Evolutionary conservation across 2,888 invertebrate genomes (phyloP).

Genomic region (Calameuta pallipes): DNA sequence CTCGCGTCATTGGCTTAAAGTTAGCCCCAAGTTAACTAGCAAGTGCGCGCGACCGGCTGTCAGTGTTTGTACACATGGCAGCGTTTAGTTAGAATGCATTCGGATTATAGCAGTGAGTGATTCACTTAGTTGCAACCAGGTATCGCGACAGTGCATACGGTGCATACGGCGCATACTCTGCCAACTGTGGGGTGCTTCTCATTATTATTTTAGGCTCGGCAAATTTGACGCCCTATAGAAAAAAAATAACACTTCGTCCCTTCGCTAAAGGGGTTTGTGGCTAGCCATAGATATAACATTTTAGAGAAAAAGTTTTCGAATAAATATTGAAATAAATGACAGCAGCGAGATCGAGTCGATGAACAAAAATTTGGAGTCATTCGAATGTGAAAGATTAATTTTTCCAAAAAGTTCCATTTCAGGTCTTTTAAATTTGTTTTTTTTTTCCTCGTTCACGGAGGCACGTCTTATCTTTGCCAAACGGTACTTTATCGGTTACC

Average conservation of each 20-base stretch:
- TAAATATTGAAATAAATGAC: neutral
- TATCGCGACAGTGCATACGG: constrained; percentile 22
- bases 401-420: neutral
- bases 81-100: constrained; percentile 52
- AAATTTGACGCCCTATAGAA: constrained; percentile 39
- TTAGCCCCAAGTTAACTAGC: constrained; percentile 20
- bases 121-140: constrained; percentile 38
- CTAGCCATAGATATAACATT: neutral
- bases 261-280: neutral
- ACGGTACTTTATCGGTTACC: neutral
- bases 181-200: constrained; percentile 26
- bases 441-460: neutral
- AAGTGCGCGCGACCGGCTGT: constrained; percentile 45
- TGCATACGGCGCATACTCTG: neutral
- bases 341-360: neutral
- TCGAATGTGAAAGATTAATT: neutral
- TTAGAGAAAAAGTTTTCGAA: neutral
- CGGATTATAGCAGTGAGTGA: constrained; percentile 44
- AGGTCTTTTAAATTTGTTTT: neutral
- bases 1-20: constrained; percentile 33
- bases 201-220: constrained; percentile 33
- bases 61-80: constrained; percentile 65
- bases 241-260: neutral
- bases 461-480: neutral
- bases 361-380: neutral